Evolutionary conservation across 1,140 invertebrate genomes (phyloP), one percentile per base, ranked within the genome.

Genomic region (Drosophila albomicans): DNA sequence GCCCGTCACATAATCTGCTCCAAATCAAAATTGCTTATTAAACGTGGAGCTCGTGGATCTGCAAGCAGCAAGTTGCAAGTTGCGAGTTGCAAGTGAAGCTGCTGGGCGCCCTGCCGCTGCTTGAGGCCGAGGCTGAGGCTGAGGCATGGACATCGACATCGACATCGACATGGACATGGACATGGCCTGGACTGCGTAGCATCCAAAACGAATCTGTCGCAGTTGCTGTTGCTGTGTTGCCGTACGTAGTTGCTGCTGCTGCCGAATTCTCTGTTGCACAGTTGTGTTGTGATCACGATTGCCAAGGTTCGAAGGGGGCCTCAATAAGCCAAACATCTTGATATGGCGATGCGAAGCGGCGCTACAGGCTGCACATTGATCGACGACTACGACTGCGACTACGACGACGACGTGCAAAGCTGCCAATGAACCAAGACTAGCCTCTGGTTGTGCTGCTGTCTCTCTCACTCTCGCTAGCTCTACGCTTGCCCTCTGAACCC

Each of bases 1-100:
- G 59, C 71, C 71, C 84, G 85, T 84, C 85, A 89, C 85, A 88
- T 84, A 88, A 88, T 88, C 85, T 88, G 85, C 85, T 88, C 85
- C 80, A 88, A 89, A 88, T 88, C 85, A 88, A 88, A 88, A 88
- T 88, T 88, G 85, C 85, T 88, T 88, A 88, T 88, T 88, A 88
- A 88, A 88, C 85, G 85, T 84, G 85, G 78, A 75, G 63, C 73
- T 38, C 20, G 16, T 41, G 5, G n/a, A 13, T 25, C 45, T 15
- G 59, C 43, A 4, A 62, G 45, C 16, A 5, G 49, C 45, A 5
- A 62, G 46, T 30, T 52, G 46, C 16, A 25, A 28, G 46, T 52
- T 38, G 54, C 35, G 1, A 49, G 45, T n/a, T n/a, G 59, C 52
- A 28, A 69, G 45, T 38, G 51, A 35, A 30, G 46, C 51, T 49